Base-by-base conservation (phyloP, 2,888 invertebrate species). In the Pristionchus entomophagus region DNA sequence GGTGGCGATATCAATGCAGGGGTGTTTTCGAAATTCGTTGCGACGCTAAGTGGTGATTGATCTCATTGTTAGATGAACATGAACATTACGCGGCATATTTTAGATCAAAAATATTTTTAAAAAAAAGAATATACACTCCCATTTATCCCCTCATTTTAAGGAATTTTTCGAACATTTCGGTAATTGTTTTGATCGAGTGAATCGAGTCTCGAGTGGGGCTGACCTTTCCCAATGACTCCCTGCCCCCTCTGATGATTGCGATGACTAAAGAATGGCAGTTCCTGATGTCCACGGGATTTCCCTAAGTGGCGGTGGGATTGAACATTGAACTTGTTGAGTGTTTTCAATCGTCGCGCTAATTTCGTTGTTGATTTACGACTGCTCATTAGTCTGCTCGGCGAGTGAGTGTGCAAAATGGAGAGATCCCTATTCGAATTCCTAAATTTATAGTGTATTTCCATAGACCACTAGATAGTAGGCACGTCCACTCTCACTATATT, bases 341-440 rank as follows among this genome's bases (percentile, higher is more conserved):
- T 65, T 65, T 65, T 65, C 35, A 29, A 65, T 35, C n/a, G 19
- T 5, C 19, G 35, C 35, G 19, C 65, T 65, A 65, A 65, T 35
- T 65, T 19, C 35, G 35, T 65, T 65, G 35, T 35, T 65, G 65
- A 65, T 65, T 65, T 65, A 35, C 65, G 35, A 32, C 65, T 65
- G 35, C 65, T 32, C 35, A 3, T 4, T 45, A 45, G n/a, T n/a
- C n/a, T n/a, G n/a, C n/a, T n/a, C n/a, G n/a, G n/a, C n/a, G n/a
- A n/a, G n/a, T n/a, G n/a, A n/a, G n/a, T n/a, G n/a, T n/a, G n/a
- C n/a, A n/a, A n/a, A n/a, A n/a, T n/a, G n/a, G n/a, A n/a, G n/a
- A n/a, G n/a, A n/a, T n/a, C n/a, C n/a, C n/a, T n/a, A n/a, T n/a
- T n/a, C n/a, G n/a, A n/a, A n/a, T n/a, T n/a, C n/a, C n/a, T n/a